Evolutionary conservation across 37 sponge, comb jelly and placozoan genomes (phyloP), one percentile per base, ranked within the genome.

Genomic region (Ephydatia muelleri): DNA sequence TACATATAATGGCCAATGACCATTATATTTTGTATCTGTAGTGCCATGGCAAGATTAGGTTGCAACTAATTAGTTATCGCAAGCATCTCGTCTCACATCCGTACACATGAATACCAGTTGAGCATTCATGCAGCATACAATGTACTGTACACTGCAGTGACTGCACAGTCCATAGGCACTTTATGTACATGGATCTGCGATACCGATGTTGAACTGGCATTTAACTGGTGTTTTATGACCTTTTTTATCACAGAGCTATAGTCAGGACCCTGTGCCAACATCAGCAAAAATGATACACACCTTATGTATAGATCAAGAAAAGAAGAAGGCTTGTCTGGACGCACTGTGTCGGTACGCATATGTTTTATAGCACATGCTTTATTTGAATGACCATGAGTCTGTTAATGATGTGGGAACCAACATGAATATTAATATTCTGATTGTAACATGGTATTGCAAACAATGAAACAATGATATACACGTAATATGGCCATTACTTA

Each of bases 261-360:
- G 80, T 9, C 80, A 90, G 75, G 94, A 89, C 33, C 88, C 94
- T 3, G 21, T 93, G 74, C 26, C 64, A 43, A 67, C 83, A 21
- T 94, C 94, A 37, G 94, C 78, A 19, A 78, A 84, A 29, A 90
- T 94, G 88, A 88, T 94, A 16, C 91, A 94, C 86, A 88, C 94
- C 16, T 77, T 94, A 23, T 94, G 91, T 35, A 48, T 22, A 0
- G 84, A 94, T 49, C 73, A 71, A 65, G 91, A 94, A 12, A 84
- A 82, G 72, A 82, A 80, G 38, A 87, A 79, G 37, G 11, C 80
- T 11, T 94, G 94, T 40, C 66, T 94, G 0, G 94, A 90, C 39
- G 88, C 91, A n/a, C 32, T 94, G 0, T 84, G 78, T 75, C 87
- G 65, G 94, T 90, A 65, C 34, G 86, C 40, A 3, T 29, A 2